Conservation (phyloP, 2,113 vertebrate species). For the Phrynosoma platyrhinos region DNA sequence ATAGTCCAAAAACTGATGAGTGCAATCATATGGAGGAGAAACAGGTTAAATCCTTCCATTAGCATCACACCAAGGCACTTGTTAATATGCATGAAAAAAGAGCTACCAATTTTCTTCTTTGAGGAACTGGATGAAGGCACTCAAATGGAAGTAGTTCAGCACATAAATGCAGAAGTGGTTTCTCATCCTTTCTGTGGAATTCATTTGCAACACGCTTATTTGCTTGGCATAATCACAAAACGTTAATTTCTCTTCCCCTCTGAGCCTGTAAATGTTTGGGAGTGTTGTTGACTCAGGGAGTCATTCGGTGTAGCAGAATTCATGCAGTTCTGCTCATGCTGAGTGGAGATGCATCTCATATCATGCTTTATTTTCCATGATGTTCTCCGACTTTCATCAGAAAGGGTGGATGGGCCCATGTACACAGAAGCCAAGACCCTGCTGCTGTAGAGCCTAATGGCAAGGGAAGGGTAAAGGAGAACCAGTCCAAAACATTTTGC, state of each 20-base stretch:
- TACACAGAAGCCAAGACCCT: background rate
- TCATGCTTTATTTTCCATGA: background rate
- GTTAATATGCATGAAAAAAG: background rate
- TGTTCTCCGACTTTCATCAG: background rate
- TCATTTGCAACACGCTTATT: slow-evolving; percentile 28
- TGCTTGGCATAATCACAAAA: background rate
- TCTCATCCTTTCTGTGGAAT: slow-evolving; percentile 25
- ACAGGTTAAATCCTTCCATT: background rate
- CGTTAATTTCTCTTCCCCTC: background rate
- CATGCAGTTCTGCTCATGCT: background rate
- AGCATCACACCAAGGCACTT: background rate
- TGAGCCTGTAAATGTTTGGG: slow-evolving; percentile 6
- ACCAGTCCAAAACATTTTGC: background rate
- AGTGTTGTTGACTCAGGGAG: slow-evolving; percentile 14
- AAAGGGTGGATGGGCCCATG: background rate
- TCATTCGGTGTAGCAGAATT: background rate
- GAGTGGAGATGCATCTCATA: background rate
- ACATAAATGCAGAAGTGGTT: slow-evolving; percentile 40
- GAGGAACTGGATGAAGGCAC: background rate
- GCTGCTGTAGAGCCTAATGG: background rate
- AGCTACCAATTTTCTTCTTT: slow-evolving; percentile 19
- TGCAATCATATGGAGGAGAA: background rate
- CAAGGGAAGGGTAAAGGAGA: background rate
- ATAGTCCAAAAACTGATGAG: background rate
- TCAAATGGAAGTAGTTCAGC: slow-evolving; percentile 21